Evolutionary conservation across 1,140 invertebrate species (phyloP), one percentile per base, ranked within the genome.

Genomic region (Pygmarrhopalites habei): DNA sequence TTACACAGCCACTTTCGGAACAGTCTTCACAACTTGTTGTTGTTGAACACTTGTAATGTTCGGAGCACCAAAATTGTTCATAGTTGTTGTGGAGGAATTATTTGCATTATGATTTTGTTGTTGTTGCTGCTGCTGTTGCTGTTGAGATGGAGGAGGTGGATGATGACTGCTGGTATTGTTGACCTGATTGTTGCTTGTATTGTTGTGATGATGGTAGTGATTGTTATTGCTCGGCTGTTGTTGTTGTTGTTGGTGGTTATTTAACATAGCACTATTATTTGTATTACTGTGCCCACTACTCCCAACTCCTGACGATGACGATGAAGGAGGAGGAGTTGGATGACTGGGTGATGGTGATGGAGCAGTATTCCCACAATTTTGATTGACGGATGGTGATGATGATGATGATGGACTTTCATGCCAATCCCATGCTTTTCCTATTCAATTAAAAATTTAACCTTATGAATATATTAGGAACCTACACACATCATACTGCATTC

Each of bases 101-200:
- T 35, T 5, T 35, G 32, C 5, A 35, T 35, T 35, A 7, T 10
- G 39, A n/a, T 30, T 41, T 29, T 26, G 49, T 52, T 64, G 39
- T 17, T 60, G 52, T 39, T 62, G 60, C n/a, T 55, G 60, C 29
- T 55, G 39, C 23, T 62, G 60, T 32, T 60, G 58, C 5, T 39
- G 5, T 41, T 17, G 19, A 19, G 30, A 47, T 19, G 32, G 51
- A 44, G 28, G 29, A 26, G 26, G 19, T 57, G 23, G 39, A 28
- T 43, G 44, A 28, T 25, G 19, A 23, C n/a, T 51, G 26, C 30
- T 61, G 25, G 14, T 44, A 14, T 43, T 58, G 25, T 28, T 62
- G 35, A 29, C 25, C 2, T 21, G n/a, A 25, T 2, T 57, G 60
- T 46, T 46, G n/a, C 17, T 2, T 26, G 32, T 19, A 1, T 56